These are phyloP conservation scores for Pseudolaguvia tuberculata DNA, from an alignment of 2,113 vertebrate genomes.

Conservation along the genomic window DNA sequence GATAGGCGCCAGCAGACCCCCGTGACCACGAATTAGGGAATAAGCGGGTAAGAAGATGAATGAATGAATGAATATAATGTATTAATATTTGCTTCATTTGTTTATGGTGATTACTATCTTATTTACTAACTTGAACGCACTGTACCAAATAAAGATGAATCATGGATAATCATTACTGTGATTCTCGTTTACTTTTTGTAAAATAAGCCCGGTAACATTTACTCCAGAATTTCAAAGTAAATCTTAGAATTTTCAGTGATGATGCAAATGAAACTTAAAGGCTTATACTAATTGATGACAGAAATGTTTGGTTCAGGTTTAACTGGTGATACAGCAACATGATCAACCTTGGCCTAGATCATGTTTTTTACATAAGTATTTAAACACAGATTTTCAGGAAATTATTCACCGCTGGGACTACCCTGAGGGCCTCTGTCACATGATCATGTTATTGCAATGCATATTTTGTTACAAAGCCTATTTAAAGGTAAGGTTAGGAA, in stretches of 20 bases:
- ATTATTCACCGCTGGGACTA: background rate
- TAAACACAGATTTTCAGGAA: background rate
- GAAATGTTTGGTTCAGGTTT: slow-evolving; percentile 13
- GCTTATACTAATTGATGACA: slow-evolving; percentile 30
- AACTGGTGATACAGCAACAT: slow-evolving; percentile 25
- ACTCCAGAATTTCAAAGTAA: slow-evolving; percentile 35
- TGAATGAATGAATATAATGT: no score
- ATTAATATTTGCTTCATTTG: no score
- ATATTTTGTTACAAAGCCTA: background rate
- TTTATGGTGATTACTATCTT: background rate
- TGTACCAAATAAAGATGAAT: slow-evolving; percentile 60
- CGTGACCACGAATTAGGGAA: no score
- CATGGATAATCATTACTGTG: no score
- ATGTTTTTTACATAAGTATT: slow-evolving; percentile 23
- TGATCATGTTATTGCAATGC: background rate
- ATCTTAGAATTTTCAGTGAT: slow-evolving; percentile 44
- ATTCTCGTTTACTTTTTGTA: slow-evolving; percentile 47
- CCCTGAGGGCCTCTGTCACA: background rate
- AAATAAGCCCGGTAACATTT: slow-evolving; percentile 48
- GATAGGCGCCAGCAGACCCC: no score
- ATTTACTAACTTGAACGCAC: no score
- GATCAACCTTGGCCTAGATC: slow-evolving; percentile 25
- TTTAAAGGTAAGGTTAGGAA: background rate
- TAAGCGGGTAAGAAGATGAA: no score
- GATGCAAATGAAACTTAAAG: slow-evolving; percentile 39